Evolutionary conservation across 1,140 invertebrate genomes (phyloP), one percentile per base, ranked within the genome.

Genomic region (Zaprionus gabonicus): DNA sequence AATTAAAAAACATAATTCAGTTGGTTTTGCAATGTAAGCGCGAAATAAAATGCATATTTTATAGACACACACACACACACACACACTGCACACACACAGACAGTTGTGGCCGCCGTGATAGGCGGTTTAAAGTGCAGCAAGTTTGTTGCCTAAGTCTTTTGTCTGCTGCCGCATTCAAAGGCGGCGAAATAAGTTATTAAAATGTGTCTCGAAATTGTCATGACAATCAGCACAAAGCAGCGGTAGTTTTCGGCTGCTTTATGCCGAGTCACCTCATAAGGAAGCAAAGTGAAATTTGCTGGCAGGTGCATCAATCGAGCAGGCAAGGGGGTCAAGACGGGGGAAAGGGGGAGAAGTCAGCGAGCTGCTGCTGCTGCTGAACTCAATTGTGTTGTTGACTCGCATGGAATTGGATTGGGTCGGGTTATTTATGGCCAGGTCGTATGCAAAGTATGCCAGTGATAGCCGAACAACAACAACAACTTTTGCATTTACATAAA

Each of bases 1-100:
- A 82, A 82, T 82, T 82, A 80, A 82, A 82, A 82, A 80, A 80
- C 80, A 80, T 80, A 80, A 80, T 77, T 80, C 74, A 77, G 67
- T 63, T 70, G 65, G 69, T 73, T 74, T 78, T 71, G 76, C 78
- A 78, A 79, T 73, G 7, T 55, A 66, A 69, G 59, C 70, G 77
- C 65, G 53, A 70, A 69, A 81, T 82, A 80, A 82, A 82, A 77
- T 80, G 65, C 56, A 67, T 66, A 69, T 66, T 81, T 81, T 76
- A 81, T 75, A 36, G 62, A 36, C 58, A 34, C 46, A 59, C 57
- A 46, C 60, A n/a, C n/a, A n/a, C n/a, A 41, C 34, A 27, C 56
- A 59, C 53, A 23, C 23, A 23, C 23, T 25, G 20, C 28, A n/a
- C 41, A 59, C 23, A n/a, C 20, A 36, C 25, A 28, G 25, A 31